Evolutionary conservation across 2,797 vertebrate species (phyloP).

Genomic region (Muscicapa comitata): DNA sequence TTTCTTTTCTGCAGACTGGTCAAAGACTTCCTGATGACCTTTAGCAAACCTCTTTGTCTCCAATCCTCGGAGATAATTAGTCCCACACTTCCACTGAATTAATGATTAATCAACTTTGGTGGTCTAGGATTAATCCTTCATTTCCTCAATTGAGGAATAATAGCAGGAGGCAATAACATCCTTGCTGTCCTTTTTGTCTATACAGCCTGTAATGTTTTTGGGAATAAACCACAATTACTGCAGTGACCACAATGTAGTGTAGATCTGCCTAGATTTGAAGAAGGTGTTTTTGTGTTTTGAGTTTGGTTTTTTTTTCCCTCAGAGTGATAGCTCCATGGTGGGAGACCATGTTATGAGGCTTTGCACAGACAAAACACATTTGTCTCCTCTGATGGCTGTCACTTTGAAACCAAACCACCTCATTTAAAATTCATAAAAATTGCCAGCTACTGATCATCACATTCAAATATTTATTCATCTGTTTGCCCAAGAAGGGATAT

Average conservation of each 20-base stretch:
- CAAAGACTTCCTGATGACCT: neutral
- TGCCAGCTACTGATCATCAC: neutral
- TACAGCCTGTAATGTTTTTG: neutral
- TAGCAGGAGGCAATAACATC: neutral
- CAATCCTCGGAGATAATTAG: neutral
- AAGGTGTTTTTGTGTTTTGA: neutral
- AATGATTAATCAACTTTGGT: neutral
- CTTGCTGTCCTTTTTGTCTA: neutral
- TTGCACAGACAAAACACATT: neutral
- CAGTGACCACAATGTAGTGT: neutral
- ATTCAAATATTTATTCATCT: neutral
- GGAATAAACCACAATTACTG: neutral
- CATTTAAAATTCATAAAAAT: neutral
- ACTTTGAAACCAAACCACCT: neutral
- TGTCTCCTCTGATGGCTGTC: neutral
- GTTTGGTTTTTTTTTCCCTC: neutral
- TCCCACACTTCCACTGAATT: neutral
- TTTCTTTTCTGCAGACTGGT: neutral
- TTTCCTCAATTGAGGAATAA: conserved; percentile 18
- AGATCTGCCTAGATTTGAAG: neutral
- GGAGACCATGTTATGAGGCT: neutral
- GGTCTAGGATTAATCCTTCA: conserved; percentile 7
- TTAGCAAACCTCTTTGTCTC: neutral
- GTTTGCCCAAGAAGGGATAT: neutral
- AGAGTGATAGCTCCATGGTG: neutral